Evolutionary conservation across 2,113 vertebrate species (phyloP), one percentile per base, ranked within the genome.

Genomic region (Limanda limanda): DNA sequence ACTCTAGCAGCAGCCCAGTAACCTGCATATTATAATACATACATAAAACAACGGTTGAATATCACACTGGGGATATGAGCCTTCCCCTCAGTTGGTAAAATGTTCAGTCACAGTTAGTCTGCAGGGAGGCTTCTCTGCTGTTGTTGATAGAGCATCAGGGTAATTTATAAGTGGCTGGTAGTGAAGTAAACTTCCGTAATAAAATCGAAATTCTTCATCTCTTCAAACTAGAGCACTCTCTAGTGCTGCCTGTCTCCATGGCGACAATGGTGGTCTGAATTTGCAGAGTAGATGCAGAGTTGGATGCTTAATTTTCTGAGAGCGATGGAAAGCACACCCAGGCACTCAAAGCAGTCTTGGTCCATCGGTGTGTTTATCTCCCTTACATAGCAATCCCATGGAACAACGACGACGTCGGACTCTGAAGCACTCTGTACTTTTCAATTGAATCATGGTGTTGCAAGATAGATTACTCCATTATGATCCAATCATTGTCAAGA

Each of bases 181-280:
- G 60, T 62, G 59, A 80, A 78, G 63, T 57, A 76, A 81, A 60
- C 37, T 67, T 60, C 71, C 52, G 8, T 86, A 80, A 86, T 88
- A 81, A 80, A 80, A 90, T 48, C 47, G 56, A 86, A 81, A 80
- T 69, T 78, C 62, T 75, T 77, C 71, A 79, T 20, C 40, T 63
- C 47, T 52, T 84, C 76, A 45, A 4, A 7, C 20, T 11, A 25
- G 40, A 72, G 57, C 51, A 4, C 18, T 54, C 23, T 60, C 23
- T 60, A 67, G 42, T 81, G 73, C 64, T 71, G 55, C 37, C 6
- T 12, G 88, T 92, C 71, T 81, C 90, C 86, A 89, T 87, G 79
- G 88, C 4, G 59, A 90, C 78, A 40, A 77, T 73, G 72, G 62
- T 55, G 24, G 48, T 78, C 5, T 74, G 27, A 72, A 70, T 86